These are phyloP conservation scores for Drosophila trichaetosa DNA, from an alignment of 2,888 invertebrate genomes.

Conservation along the genomic window DNA sequence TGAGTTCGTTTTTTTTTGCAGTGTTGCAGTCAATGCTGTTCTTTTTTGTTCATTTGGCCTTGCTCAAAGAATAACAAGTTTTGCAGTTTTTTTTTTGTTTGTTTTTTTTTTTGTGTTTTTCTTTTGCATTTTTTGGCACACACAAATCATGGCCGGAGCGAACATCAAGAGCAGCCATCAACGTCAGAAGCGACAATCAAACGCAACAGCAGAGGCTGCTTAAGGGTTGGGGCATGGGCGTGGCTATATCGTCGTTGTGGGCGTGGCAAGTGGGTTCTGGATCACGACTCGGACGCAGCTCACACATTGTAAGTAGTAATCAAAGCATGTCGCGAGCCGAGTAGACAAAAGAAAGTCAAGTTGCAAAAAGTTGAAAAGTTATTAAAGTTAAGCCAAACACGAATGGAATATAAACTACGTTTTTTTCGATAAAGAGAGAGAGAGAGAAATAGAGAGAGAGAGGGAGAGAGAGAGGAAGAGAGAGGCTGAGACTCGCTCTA, in stretches of 20 bases:
- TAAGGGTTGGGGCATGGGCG: neutral
- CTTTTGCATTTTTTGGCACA: conserved; percentile 19
- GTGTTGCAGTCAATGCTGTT: conserved; percentile 38
- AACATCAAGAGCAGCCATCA: conserved; percentile 61
- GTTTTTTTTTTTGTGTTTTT: neutral
- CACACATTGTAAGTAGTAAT: conserved; percentile 69
- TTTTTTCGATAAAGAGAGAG: neutral
- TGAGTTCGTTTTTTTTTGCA: conserved; percentile 3
- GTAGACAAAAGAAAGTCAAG: conserved; percentile 64
- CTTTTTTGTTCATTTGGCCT: conserved; percentile 31
- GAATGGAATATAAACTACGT: conserved; percentile 72
- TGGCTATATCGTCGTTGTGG: neutral
- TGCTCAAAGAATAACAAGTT: conserved; percentile 38
- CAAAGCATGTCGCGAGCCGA: conserved; percentile 67
- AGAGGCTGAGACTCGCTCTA: neutral
- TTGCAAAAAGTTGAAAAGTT: conserved; percentile 75
- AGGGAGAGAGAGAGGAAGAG: neutral
- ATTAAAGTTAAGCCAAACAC: conserved; percentile 78
- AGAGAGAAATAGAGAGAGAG: neutral
- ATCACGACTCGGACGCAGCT: conserved; percentile 20
- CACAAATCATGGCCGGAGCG: conserved; percentile 62
- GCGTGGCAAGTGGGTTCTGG: conserved; percentile 21
- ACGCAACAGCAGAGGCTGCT: conserved; percentile 19
- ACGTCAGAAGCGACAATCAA: conserved; percentile 71
- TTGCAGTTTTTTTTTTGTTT: conserved; percentile 30